Evolutionary conservation across 2,113 vertebrate species (phyloP), one percentile per base, ranked within the genome.

Genomic region (Pygoscelis adeliae): DNA sequence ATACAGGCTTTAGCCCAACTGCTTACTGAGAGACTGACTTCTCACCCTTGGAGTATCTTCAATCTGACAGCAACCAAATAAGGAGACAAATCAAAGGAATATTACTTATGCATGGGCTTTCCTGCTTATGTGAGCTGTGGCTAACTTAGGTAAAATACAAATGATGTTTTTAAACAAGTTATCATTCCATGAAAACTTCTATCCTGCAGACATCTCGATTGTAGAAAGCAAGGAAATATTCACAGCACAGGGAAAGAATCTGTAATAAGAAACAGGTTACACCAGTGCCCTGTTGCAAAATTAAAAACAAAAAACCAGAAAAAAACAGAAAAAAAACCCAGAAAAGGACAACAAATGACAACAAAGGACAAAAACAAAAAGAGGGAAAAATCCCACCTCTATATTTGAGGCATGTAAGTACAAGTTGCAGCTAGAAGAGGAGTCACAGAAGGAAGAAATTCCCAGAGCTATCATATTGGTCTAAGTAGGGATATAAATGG

Each of bases 381-480:
- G 6, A 20, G 6, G n/a, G 47, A 6, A 17, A 83, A 55, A 1
- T 0, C 13, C 40, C n/a, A 77, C 2, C 23, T 50, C 32, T 25
- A 22, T 9, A 34, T 56, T 65, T 76, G 6, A 77, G 49, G 25
- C 50, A 36, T 50, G 1, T 50, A 77, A 72, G 34, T 38, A 83
- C 20, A 86, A 22, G 22, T 21, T 58, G 76, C 36, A 83, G 18
- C 32, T 16, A 63, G 53, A 72, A 46, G 21, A 58, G 5, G 23
- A 80, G 40, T 21, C 47, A 58, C 11, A 74, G 32, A 59, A 81
- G 16, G 25, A 84, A 72, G 6, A 67, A 66, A 22, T 72, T 76
- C 23, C 40, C 56, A 58, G 30, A 58, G 32, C 23, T 69, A 40
- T 34, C 15, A 21, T 13, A 44, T 6, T 25, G 34, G 18, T 46